Conservation (phyloP, 2,888 invertebrate genomes). For the Blera fallax region DNA sequence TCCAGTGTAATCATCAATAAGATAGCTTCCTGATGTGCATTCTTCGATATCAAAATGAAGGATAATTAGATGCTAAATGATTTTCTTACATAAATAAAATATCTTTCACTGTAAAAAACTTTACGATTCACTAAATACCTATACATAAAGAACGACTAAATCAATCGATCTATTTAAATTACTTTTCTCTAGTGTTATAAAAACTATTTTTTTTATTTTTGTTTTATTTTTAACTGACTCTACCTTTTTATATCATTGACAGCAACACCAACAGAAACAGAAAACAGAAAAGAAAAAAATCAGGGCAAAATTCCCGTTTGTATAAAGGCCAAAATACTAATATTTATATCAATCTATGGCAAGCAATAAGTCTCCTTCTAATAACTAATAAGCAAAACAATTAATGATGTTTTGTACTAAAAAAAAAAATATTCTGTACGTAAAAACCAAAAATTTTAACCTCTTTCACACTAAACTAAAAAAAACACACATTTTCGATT, state of each 20-base stretch:
- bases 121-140: too few relatives aligned
- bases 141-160: too few relatives aligned
- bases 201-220: neutral
- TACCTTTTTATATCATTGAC: neutral
- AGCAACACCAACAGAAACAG: neutral
- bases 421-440: neutral
- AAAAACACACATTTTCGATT: neutral
- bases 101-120: too few relatives aligned
- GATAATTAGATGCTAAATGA: too few relatives aligned
- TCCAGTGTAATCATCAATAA: too few relatives aligned
- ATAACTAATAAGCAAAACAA: neutral
- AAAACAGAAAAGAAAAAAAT: neutral
- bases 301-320: neutral
- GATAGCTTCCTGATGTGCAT: too few relatives aligned
- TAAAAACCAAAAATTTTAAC: neutral
- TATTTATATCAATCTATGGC: slow-evolving; percentile 20
- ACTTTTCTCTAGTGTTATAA: too few relatives aligned
- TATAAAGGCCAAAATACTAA: neutral
- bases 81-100: too few relatives aligned
- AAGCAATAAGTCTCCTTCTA: neutral
- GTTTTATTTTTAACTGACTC: neutral
- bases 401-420: neutral
- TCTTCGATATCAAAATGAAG: too few relatives aligned
- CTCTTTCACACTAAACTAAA: too few relatives aligned
- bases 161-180: too few relatives aligned